Percentiles rank a stretch among this genome's conserved stretches.
These are phyloP conservation scores for Ennomos erosarius DNA, from an alignment of 2,888 invertebrate species.

Conservation along the genomic window DNA sequence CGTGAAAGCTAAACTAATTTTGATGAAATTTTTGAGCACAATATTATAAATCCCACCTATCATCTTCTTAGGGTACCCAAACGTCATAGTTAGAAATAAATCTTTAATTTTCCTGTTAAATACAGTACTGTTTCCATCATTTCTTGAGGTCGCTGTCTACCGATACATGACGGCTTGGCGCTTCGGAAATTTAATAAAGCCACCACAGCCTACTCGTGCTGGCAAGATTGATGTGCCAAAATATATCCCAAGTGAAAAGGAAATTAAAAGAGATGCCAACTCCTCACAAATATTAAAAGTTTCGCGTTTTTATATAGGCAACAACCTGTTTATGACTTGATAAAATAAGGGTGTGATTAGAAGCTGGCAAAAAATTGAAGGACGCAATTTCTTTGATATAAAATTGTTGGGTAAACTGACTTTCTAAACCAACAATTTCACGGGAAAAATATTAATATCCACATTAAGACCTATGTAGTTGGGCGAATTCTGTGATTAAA, in stretches of 20 bases:
- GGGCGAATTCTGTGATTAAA: no score
- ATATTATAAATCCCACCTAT: no score
- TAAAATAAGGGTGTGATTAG: constrained; percentile 37
- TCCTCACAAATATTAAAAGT: constrained; percentile 60
- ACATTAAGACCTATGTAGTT: no score
- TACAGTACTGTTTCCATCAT: constrained; percentile 32
- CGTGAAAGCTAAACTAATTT: no score
- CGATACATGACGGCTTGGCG: constrained; percentile 59
- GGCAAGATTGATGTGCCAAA: constrained; percentile 75
- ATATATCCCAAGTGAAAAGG: constrained; percentile 57
- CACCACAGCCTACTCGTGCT: constrained; percentile 56
- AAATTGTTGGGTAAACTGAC: background rate
- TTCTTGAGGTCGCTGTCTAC: constrained; percentile 35
- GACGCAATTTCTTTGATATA: constrained; percentile 40
- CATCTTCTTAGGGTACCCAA: no score
- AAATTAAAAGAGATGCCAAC: constrained; percentile 64
- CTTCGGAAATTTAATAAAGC: constrained; percentile 78
- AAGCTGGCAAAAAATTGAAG: constrained; percentile 40
- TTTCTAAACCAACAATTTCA: no score
- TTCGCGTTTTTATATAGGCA: constrained; percentile 46
- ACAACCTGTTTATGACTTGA: constrained; percentile 46
- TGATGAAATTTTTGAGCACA: no score
- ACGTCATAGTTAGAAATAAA: no score
- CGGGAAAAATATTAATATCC: no score
- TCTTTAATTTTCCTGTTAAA: background rate